A percentile compares a stretch with the other conserved stretches of the same genome.
Evolutionary conservation across 2,113 vertebrate genomes (phyloP).

Genomic region (Oplegnathus fasciatus): DNA sequence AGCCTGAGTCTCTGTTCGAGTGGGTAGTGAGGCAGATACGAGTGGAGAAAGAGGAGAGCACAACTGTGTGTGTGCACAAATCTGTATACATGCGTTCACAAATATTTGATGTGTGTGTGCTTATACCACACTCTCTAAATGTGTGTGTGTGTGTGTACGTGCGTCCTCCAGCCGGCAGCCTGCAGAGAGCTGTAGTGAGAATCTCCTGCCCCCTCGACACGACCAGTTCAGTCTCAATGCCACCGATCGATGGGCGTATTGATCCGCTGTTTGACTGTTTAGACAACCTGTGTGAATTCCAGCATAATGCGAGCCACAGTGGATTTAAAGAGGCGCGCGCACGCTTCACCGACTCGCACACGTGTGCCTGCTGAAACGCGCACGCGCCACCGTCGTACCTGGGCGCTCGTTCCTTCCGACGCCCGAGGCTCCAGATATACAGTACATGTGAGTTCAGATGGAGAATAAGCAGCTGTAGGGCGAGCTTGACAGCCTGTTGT

Average conservation of each 20-base stretch:
- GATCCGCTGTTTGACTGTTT: slow-evolving; percentile 80
- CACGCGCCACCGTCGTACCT: neutral
- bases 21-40: slow-evolving; percentile 12
- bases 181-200: slow-evolving; percentile 69
- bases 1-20: neutral
- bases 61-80: neutral
- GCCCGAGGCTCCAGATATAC: neutral
- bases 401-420: neutral
- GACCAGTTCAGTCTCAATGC: slow-evolving; percentile 80
- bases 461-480: slow-evolving; percentile 21
- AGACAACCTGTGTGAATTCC: slow-evolving; percentile 82
- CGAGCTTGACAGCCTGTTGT: neutral
- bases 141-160: slow-evolving; percentile 6
- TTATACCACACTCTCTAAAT: neutral
- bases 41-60: neutral
- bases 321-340: slow-evolving; percentile 57
- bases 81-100: slow-evolving; percentile 20
- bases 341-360: neutral
- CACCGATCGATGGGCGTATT: slow-evolving; percentile 76
- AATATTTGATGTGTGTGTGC: slow-evolving; percentile 33
- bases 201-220: slow-evolving; percentile 75
- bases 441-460: neutral
- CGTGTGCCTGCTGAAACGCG: neutral
- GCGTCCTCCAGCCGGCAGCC: slow-evolving; percentile 39
- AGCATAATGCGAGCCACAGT: slow-evolving; percentile 69